Conservation (phyloP, 2,888 invertebrate genomes). For the Dicroscelio sp. region DNA sequence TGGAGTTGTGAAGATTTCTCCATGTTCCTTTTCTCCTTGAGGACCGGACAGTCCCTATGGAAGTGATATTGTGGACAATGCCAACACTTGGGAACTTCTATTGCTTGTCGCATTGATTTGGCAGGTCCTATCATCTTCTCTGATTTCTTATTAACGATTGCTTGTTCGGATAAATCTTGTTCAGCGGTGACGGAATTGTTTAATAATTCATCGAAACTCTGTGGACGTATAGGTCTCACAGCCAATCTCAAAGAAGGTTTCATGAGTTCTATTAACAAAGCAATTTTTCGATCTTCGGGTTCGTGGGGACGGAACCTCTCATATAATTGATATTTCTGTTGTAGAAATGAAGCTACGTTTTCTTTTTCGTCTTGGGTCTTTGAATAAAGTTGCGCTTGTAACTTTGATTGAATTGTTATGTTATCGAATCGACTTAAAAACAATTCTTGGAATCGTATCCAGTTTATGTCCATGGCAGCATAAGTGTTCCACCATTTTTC, state of each 20-base stretch:
- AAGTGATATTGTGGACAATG: constrained; percentile 15
- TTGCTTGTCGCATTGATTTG: background rate
- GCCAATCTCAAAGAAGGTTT: background rate
- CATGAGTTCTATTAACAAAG: background rate
- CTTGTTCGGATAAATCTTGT: background rate
- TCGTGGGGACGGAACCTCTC: constrained; percentile 19
- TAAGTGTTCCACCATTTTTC: constrained; percentile 43
- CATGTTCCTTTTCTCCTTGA: background rate
- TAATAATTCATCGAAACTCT: background rate
- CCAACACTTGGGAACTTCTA: background rate
- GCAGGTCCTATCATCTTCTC: background rate
- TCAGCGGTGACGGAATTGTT: background rate
- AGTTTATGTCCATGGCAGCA: background rate
- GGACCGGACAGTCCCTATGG: background rate
- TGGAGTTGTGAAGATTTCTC: background rate
- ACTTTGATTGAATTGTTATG: background rate
- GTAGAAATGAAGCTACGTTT: background rate
- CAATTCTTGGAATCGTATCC: constrained; percentile 22
- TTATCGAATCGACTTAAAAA: constrained; percentile 5
- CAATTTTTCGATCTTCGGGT: background rate
- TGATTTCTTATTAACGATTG: background rate
- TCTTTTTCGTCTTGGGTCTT: constrained; percentile 36
- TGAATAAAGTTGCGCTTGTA: constrained; percentile 41
- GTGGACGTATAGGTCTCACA: background rate
- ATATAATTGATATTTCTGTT: constrained; percentile 48